Conservation (phyloP, 2,888 invertebrate species). For the Pherbina coryleti region DNA sequence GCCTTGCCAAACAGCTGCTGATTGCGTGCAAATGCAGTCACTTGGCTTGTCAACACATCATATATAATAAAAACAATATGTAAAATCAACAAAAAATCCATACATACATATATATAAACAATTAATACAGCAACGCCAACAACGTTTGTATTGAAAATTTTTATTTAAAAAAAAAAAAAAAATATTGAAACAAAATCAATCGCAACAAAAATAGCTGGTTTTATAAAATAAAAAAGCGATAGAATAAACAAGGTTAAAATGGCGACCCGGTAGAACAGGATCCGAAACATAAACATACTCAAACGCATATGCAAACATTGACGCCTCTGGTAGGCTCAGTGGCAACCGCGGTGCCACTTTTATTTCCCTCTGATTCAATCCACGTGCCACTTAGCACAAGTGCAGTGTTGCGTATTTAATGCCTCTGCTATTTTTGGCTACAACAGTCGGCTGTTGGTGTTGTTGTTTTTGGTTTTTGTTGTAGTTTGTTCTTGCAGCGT, state of each 20-base stretch:
- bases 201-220: neutral
- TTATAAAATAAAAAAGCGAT: neutral
- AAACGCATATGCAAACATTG: neutral
- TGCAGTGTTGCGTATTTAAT: slow-evolving; percentile 13
- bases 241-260: neutral
- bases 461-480: neutral
- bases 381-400: neutral
- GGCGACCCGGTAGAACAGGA: neutral
- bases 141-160: neutral
- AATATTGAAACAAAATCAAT: neutral
- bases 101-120: no score
- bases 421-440: slow-evolving; percentile 8
- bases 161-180: neutral
- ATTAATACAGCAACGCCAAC: neutral
- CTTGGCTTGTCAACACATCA: no score
- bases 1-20: slow-evolving; percentile 14
- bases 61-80: no score
- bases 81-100: no score
- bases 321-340: neutral
- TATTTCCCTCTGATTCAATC: neutral
- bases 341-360: neutral
- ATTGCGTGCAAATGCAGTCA: neutral
- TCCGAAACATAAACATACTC: neutral
- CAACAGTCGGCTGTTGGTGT: neutral
- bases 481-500: slow-evolving; percentile 32